Base-by-base conservation (phyloP, 1,140 invertebrate genomes). In the Penaeus japonicus region DNA sequence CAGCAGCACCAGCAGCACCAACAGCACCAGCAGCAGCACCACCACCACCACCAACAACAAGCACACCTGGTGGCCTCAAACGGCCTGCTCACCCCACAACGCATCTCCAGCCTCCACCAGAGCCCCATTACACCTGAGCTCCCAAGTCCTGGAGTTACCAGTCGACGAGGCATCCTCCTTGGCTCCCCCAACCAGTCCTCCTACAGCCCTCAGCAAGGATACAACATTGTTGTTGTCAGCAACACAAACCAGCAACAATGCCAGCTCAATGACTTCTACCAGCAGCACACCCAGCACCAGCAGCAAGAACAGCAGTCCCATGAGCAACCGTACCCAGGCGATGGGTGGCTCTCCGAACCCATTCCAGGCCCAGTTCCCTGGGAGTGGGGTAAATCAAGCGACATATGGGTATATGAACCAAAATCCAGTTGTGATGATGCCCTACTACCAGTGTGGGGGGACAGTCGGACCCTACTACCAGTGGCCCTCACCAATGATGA, bases 401-500 rank as follows among this genome's bases (percentile, higher is more conserved):
- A 59, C 54, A 35, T 86, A 79, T 62, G 75, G 84, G 17, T 86
- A 24, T 35, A 47, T 57, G 55, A 86, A 86, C 32, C 65, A 77
- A 54, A 54, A 57, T 27, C 70, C 53, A 30, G 18, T 86, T 27
- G 24, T 86, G 53, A 35, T 86, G 54, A 79, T 86, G 73, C 84
- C 84, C 24, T 86, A 79, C 53, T 86, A 57, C 53, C 84, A 79
- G 54, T 86, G 79, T 59, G 54, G 84, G 24, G 73, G 47, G 35
- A 55, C 65, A 55, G 84, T 30, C 35, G 47, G 53, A 47, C 84
- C 84, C 4, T 86, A 79, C 47, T 86, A 79, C 75, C 75, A 79
- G 27, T 86, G 84, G 84, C n/a, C 84, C 22, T 30, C 55, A 35
- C 84, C 84, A 24, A 15, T 79, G 24, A 17, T 86, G 18, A 78